Percentiles rank a stretch among this genome's conserved stretches.
Conservation (phyloP, 2,888 invertebrate genomes). For the Empis livida region DNA sequence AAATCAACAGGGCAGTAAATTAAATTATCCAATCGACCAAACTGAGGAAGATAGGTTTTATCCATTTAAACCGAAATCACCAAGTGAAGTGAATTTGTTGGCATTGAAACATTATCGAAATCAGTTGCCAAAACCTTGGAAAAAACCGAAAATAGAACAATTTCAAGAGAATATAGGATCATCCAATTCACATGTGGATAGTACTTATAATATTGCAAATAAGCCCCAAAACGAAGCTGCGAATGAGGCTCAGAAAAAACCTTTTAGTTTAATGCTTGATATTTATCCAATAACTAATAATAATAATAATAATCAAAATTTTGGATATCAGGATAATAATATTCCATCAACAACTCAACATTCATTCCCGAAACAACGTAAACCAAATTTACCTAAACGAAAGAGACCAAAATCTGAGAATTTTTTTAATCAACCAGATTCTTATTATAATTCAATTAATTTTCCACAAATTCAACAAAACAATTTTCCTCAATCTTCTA, state of each 20-base stretch:
- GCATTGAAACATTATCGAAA: slow-evolving; percentile 40
- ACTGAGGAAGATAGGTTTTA: slow-evolving; percentile 43
- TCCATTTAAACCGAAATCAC: slow-evolving; percentile 57
- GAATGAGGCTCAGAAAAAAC: slow-evolving; percentile 30
- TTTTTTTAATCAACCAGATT: slow-evolving; percentile 7
- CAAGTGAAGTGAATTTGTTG: slow-evolving; percentile 59
- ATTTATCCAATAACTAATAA: slow-evolving; percentile 43
- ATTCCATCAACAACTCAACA: slow-evolving; percentile 21
- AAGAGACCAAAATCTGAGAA: slow-evolving; percentile 7
- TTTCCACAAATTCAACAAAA: slow-evolving; percentile 14
- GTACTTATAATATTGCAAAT: not conserved
- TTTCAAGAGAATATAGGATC: not conserved
- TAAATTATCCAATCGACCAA: slow-evolving; percentile 11
- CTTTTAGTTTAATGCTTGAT: slow-evolving; percentile 52
- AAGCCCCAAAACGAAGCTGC: not conserved
- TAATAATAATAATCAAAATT: slow-evolving; percentile 20
- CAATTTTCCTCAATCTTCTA: slow-evolving; percentile 8
- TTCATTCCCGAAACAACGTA: slow-evolving; percentile 12
- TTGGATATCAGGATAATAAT: slow-evolving; percentile 20
- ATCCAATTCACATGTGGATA: not conserved
- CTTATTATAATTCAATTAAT: slow-evolving; percentile 15
- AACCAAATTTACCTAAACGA: slow-evolving; percentile 5
- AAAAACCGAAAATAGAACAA: not conserved
- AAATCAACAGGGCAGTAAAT: slow-evolving; percentile 11
- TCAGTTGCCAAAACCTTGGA: not conserved